phyloP scores from a whole-genome alignment of 2,113 vertebrate genomes.

The Pimephales promelas region DNA sequence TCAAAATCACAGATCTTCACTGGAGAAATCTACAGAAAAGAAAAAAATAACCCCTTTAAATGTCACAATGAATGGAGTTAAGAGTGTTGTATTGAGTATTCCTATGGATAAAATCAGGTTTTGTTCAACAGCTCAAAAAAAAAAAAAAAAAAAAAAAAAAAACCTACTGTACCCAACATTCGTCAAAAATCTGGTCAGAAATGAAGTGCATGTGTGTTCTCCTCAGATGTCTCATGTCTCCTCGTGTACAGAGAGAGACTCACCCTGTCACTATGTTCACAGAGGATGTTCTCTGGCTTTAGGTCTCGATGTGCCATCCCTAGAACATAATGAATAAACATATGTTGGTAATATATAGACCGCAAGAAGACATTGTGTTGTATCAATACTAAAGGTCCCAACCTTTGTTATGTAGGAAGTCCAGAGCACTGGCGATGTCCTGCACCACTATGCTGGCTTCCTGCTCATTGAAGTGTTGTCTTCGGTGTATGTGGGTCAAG shows the following conservation, averaged over 20 bases:
- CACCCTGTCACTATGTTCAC: slow-evolving; percentile 88
- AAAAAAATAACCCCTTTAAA: background rate
- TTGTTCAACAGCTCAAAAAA: background rate
- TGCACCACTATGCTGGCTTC: slow-evolving; percentile 92
- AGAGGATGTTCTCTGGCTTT: slow-evolving; percentile 97
- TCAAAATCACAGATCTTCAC: slow-evolving; percentile 98
- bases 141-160: too few relatives aligned
- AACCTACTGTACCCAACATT: slow-evolving; percentile 23
- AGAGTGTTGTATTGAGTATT: too few relatives aligned
- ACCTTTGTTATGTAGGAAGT: slow-evolving; percentile 99
- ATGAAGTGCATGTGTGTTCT: slow-evolving; percentile 26
- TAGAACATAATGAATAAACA: slow-evolving; percentile 55
- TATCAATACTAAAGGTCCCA: slow-evolving; percentile 1
- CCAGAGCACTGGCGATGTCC: slow-evolving; percentile 92
- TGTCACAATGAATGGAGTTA: background rate
- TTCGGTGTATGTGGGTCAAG: slow-evolving; percentile 91
- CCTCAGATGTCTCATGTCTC: slow-evolving; percentile 32
- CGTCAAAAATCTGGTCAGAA: slow-evolving; percentile 35
- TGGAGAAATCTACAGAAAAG: slow-evolving; percentile 82
- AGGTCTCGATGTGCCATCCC: slow-evolving; percentile 97
- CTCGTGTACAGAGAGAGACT: slow-evolving; percentile 55
- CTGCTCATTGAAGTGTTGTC: slow-evolving; percentile 91
- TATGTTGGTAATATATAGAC: background rate
- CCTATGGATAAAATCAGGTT: background rate
- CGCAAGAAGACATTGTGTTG: background rate